Evolutionary conservation across 2,113 vertebrate genomes (phyloP).

Genomic region (Smithornis capensis): DNA sequence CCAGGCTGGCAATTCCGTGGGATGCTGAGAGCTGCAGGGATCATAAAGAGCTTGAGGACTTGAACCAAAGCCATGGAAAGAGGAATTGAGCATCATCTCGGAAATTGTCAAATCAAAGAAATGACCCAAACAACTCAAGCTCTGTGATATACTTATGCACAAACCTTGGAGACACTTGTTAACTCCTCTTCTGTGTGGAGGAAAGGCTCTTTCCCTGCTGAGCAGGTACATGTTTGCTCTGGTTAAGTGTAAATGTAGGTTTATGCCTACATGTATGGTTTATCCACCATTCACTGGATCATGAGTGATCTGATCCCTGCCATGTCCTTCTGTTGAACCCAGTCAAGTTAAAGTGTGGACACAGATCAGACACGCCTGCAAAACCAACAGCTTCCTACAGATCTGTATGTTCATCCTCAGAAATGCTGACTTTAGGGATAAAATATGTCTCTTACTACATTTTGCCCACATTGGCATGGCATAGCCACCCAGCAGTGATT

Average conservation of each 20-base stretch:
- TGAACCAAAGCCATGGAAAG: background rate
- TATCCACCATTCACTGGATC: background rate
- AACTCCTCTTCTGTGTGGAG: background rate
- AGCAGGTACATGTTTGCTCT: background rate
- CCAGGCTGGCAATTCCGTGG: accelerated
- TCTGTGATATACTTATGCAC: accelerated
- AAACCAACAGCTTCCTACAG: background rate
- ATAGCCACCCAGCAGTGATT: background rate
- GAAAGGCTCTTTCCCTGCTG: background rate
- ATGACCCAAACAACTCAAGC: background rate
- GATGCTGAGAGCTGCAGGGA: background rate
- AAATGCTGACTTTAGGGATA: background rate
- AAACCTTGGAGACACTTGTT: background rate
- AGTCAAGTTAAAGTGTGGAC: background rate
- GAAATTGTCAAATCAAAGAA: background rate
- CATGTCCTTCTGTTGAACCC: background rate
- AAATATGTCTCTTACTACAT: background rate
- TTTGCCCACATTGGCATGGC: background rate
- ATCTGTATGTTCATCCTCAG: background rate
- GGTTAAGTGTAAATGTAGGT: background rate
- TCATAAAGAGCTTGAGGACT: background rate
- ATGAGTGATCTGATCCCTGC: background rate
- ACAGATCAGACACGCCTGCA: background rate
- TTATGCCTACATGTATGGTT: background rate
- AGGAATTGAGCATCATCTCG: background rate